Conservation (phyloP, 2,113 vertebrate genomes). For the Sphyrna mokarran region DNA sequence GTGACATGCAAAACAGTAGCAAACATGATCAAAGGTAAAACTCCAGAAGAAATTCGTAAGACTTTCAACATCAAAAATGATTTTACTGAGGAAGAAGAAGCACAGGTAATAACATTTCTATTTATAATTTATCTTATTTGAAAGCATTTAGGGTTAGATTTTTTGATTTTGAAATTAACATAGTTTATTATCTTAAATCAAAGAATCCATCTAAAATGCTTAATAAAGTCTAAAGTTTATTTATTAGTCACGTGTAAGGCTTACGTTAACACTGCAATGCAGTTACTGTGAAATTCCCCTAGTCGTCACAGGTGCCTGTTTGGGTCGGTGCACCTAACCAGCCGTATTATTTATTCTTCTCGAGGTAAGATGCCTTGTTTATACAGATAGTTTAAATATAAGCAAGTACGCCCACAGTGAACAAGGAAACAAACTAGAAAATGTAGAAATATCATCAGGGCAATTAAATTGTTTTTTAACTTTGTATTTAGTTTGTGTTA, state of each 20-base stretch:
- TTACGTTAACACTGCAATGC: no score
- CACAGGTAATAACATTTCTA: slow-evolving; percentile 69
- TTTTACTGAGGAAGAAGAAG: slow-evolving; percentile 98
- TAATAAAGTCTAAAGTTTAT: not conserved
- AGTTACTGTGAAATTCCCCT: no score
- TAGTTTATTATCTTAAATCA: not conserved
- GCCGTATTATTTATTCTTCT: not conserved
- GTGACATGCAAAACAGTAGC: slow-evolving; percentile 99
- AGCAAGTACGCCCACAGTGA: not conserved
- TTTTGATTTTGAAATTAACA: not conserved
- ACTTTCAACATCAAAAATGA: slow-evolving; percentile 99
- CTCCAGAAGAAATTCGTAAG: slow-evolving; percentile 98
- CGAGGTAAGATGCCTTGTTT: not conserved
- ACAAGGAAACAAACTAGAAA: not conserved
- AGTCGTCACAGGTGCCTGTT: no score
- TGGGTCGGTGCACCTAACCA: no score
- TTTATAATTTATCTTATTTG: not conserved
- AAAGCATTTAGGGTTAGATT: not conserved
- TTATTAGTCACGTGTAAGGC: no score
- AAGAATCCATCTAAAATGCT: not conserved
- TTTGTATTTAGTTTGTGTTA: not conserved
- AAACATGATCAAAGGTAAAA: slow-evolving; percentile 99
- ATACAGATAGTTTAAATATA: not conserved
- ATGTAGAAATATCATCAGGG: not conserved
- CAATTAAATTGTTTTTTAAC: not conserved